phyloP scores from a whole-genome alignment of 2,113 vertebrate genomes.

The Oreochromis tanganicae region DNA sequence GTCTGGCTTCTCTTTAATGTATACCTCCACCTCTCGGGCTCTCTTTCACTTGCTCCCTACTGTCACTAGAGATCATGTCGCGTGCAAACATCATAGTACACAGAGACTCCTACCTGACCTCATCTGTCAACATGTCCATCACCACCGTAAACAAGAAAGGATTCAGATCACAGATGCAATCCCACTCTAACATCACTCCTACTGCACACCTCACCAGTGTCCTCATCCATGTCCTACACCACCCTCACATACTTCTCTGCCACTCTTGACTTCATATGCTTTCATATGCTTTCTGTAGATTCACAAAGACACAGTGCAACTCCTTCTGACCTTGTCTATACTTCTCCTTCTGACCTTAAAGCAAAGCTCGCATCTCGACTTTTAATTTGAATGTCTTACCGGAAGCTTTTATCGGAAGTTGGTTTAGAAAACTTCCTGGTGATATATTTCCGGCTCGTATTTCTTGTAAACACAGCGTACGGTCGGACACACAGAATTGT shows the following conservation, averaged over 20 bases:
- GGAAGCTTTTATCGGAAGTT: neutral
- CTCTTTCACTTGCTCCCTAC: neutral
- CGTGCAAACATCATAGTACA: neutral
- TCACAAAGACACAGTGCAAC: neutral
- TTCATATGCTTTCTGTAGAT: neutral
- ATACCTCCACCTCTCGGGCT: neutral
- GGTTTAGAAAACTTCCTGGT: neutral
- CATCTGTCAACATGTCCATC: neutral
- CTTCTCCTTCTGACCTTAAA: neutral
- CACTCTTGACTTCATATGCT: neutral
- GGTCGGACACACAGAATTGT: neutral
- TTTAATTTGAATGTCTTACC: neutral
- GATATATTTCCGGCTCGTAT: constrained; percentile 1
- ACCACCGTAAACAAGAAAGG: neutral
- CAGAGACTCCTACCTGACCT: neutral
- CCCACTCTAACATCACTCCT: neutral
- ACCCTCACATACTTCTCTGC: neutral
- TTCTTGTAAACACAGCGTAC: constrained; percentile 29
- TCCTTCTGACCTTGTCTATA: neutral
- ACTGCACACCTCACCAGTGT: neutral
- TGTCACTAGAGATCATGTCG: neutral
- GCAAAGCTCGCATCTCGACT: neutral
- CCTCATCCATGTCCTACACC: neutral
- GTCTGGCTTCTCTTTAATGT: neutral
- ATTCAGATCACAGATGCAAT: neutral